Evolutionary conservation across 2,113 vertebrate species (phyloP).

Genomic region (Melospiza georgiana): DNA sequence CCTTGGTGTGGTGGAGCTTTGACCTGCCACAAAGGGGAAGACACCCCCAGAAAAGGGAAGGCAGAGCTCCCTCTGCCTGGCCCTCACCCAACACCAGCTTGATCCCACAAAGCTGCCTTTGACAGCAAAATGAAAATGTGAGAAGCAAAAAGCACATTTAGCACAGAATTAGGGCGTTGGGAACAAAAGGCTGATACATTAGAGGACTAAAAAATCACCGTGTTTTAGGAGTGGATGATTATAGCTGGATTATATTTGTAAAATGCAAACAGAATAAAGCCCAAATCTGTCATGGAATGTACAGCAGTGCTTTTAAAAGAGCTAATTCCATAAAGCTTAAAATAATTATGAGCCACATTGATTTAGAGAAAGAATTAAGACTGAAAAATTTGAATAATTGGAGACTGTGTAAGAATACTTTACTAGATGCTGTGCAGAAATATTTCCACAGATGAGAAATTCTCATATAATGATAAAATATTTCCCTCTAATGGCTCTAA

Average conservation of each 20-base stretch:
- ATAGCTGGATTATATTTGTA: slow-evolving; percentile 23
- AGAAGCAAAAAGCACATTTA: not conserved
- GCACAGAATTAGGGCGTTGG: not conserved
- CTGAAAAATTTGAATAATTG: slow-evolving; percentile 12
- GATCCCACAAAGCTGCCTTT: not conserved
- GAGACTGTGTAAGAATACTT: not conserved
- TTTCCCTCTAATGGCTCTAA: slow-evolving; percentile 1
- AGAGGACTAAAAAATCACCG: not conserved
- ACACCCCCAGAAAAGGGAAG: too few species aligned
- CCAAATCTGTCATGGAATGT: slow-evolving; percentile 16
- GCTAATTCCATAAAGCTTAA: slow-evolving; percentile 31
- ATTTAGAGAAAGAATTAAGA: slow-evolving; percentile 39
- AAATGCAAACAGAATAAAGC: not conserved
- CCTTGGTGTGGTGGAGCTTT: not conserved
- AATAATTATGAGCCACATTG: slow-evolving; percentile 31
- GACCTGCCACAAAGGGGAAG: not conserved
- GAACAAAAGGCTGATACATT: not conserved
- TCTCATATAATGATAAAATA: slow-evolving; percentile 12
- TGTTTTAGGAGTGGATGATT: slow-evolving; percentile 18
- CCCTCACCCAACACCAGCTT: not conserved
- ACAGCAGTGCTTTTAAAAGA: slow-evolving; percentile 3
- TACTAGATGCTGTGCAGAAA: not conserved
- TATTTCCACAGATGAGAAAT: slow-evolving; percentile 33
- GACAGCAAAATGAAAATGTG: not conserved
- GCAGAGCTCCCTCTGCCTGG: not conserved